Conservation (phyloP, 2,113 vertebrate genomes). For the Tricholaema leucomelas region DNA sequence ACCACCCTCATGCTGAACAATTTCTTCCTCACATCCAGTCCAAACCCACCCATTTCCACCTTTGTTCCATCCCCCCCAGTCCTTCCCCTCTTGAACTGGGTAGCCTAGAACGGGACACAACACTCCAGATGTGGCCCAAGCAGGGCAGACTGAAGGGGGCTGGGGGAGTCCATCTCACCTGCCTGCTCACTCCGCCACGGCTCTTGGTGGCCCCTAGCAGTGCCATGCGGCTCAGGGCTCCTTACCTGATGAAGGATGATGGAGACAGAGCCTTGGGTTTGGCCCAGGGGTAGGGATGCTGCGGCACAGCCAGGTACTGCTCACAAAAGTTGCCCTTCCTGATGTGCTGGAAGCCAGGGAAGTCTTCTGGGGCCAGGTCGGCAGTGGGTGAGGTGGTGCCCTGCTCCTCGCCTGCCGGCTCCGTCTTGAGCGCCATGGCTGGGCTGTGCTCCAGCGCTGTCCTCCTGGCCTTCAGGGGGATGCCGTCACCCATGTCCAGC, state of each 20-base stretch:
- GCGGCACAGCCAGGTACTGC: conserved; percentile 92
- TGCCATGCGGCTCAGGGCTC: accelerated
- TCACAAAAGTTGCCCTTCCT: conserved; percentile 91
- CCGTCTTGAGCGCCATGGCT: conserved; percentile 88
- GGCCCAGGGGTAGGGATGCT: conserved; percentile 89
- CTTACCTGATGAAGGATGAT: conserved; percentile 88
- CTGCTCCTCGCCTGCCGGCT: conserved; percentile 84
- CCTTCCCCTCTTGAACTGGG: too few relatives aligned
- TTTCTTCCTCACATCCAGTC: too few relatives aligned
- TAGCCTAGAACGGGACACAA: too few relatives aligned
- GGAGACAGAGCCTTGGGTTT: conserved; percentile 86
- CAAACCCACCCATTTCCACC: too few relatives aligned
- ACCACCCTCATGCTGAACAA: too few relatives aligned
- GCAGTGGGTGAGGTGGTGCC: conserved; percentile 75
- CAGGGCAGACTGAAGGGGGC: too few relatives aligned
- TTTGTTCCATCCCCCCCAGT: too few relatives aligned
- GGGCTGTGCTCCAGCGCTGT: conserved; percentile 84
- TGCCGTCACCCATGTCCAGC: conserved; percentile 88
- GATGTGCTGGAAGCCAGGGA: conserved; percentile 84
- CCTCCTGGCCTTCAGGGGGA: conserved; percentile 91
- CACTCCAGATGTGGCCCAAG: too few relatives aligned
- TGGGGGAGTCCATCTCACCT: too few relatives aligned
- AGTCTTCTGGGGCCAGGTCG: conserved; percentile 85
- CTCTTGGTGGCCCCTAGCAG: background rate
- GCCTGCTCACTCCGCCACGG: too few relatives aligned